Percentiles rank a stretch among this genome's conserved stretches.
phyloP scores from a whole-genome alignment of 2,113 vertebrate species.

The Mola mola region DNA sequence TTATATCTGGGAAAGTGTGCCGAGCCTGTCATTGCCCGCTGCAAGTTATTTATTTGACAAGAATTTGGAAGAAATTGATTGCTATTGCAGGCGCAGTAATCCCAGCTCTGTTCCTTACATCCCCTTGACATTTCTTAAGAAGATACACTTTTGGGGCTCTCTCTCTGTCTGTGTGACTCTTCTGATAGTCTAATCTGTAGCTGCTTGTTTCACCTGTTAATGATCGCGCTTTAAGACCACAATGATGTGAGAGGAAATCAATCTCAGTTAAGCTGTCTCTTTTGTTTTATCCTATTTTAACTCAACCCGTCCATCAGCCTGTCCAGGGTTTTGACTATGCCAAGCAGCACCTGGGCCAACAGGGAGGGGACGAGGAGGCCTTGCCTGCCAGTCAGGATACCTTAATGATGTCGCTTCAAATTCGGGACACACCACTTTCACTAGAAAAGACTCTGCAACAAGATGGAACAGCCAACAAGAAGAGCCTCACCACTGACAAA shows the following conservation, averaged over 20 bases:
- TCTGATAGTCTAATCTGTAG: conserved; percentile 1
- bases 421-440: conserved; percentile 87
- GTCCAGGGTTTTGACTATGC: conserved; percentile 99
- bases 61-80: conserved; percentile 56
- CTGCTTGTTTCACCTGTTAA: conserved; percentile 13
- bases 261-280: conserved; percentile 1
- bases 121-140: conserved; percentile 40
- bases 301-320: conserved; percentile 81
- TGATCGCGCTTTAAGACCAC: conserved; percentile 1
- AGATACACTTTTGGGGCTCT: conserved; percentile 10
- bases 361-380: conserved; percentile 93
- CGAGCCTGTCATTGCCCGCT: conserved; percentile 45
- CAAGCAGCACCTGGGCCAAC: conserved; percentile 96
- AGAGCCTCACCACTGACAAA: conserved; percentile 86
- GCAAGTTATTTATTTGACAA: conserved; percentile 54
- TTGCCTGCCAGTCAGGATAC: conserved; percentile 93
- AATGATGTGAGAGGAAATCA: conserved; percentile 20
- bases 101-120: conserved; percentile 40
- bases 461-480: conserved; percentile 91
- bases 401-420: conserved; percentile 88
- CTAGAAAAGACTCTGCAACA: conserved; percentile 88
- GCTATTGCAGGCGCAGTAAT: conserved; percentile 58
- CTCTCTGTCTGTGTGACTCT: conserved; percentile 13
- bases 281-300: conserved; percentile 23
- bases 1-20: conserved; percentile 33